Percentiles rank a stretch among this genome's conserved stretches.
phyloP scores from a whole-genome alignment of 1,140 invertebrate species.

The Pseudobourletiella spinata region DNA sequence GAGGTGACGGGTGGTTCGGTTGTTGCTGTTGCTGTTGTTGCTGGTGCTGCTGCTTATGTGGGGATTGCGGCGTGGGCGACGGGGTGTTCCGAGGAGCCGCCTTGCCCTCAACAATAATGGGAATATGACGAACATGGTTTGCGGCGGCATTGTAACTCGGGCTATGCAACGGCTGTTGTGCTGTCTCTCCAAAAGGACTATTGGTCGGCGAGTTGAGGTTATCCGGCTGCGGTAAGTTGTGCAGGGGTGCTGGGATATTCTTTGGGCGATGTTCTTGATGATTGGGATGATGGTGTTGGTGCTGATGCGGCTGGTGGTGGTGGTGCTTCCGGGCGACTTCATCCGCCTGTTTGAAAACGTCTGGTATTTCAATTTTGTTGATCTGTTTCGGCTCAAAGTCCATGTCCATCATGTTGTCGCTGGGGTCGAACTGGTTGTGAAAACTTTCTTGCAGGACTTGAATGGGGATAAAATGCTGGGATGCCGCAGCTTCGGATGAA shows the following conservation, averaged over 20 bases:
- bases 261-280: not conserved
- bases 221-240: not conserved
- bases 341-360: not conserved
- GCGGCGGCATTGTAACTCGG: not conserved
- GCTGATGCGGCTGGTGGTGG: too few relatives aligned
- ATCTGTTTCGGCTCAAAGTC: not conserved
- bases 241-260: not conserved
- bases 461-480: not conserved
- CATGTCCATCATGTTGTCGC: not conserved
- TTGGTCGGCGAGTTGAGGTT: too few relatives aligned
- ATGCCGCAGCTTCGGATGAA: not conserved
- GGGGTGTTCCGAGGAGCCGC: slow-evolving; percentile 45
- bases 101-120: slow-evolving; percentile 64
- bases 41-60: slow-evolving; percentile 41
- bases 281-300: too few relatives aligned
- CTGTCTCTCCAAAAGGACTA: not conserved
- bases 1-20: not conserved
- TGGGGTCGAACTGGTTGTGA: not conserved
- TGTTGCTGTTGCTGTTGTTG: slow-evolving; percentile 2
- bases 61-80: slow-evolving; percentile 18
- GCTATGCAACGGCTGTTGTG: not conserved
- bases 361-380: not conserved
- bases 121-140: slow-evolving; percentile 73
- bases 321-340: not conserved
- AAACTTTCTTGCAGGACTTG: not conserved